Evolutionary conservation across 2,888 invertebrate species (phyloP).

Genomic region (Eubasilissa splendida): DNA sequence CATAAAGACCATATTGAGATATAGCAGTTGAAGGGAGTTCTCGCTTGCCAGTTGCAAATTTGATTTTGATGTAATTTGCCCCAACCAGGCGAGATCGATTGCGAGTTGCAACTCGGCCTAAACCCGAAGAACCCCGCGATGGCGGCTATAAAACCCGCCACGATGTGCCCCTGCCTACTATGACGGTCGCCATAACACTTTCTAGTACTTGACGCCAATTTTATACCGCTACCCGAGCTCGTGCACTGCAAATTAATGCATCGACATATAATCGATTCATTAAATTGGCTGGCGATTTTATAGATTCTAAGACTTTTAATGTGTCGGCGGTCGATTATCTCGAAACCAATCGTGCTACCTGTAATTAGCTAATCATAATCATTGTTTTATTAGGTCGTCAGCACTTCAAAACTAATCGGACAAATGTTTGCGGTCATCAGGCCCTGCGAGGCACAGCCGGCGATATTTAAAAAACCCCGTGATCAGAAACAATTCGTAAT

Average conservation of each 20-base stretch:
- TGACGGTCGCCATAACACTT: constrained; percentile 37
- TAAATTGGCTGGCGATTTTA: background rate
- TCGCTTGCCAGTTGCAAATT: no score
- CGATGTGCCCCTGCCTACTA: background rate
- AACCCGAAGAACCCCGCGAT: background rate
- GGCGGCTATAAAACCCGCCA: background rate
- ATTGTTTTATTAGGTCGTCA: no score
- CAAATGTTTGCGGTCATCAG: background rate
- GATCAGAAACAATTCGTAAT: no score
- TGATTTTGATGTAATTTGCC: no score
- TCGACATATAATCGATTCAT: constrained; percentile 2
- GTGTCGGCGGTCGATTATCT: background rate
- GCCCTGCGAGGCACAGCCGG: background rate
- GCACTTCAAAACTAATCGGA: no score
- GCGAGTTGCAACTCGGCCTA: no score
- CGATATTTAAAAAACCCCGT: background rate
- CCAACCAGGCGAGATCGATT: no score
- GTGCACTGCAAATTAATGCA: background rate
- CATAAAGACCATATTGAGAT: no score
- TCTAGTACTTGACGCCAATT: constrained; percentile 34
- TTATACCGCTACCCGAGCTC: constrained; percentile 1
- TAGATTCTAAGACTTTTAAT: background rate
- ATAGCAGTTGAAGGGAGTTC: no score
- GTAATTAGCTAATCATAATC: no score
- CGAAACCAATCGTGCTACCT: no score